Evolutionary conservation across 92 coral and sea anemone genomes (phyloP), one percentile per base, ranked within the genome.

Genomic region (Phenganax subtilis): DNA sequence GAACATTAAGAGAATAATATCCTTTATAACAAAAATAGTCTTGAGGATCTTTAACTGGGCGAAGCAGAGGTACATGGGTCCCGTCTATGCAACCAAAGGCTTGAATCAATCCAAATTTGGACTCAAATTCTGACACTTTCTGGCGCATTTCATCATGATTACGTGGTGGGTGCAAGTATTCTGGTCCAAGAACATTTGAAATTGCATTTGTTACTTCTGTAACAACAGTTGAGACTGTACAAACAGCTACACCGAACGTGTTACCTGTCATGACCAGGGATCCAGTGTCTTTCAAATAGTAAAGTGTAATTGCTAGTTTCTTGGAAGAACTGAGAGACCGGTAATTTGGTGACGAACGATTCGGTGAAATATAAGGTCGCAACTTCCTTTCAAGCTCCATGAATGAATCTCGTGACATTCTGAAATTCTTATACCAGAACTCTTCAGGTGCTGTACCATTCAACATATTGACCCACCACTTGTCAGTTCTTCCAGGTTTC

Each of bases 11-110:
- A 37, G 65, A 59, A 59, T 59, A 59, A 59, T 0, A 59, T 20
- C 16, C 25, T 59, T 59, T 59, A 20, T 59, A 59, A 59, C 65
- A 59, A 59, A 59, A 59, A 20, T 59, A 59, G 65, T 59, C 65
- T 20, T 59, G 65, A 14, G 65, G 65, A 59, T 59, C 65, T 59
- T 59, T 59, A 14, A 59, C 65, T 59, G 25, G 65, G 65, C 65
- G 7, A 59, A 14, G 65, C 25, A 59, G 65, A 6, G 65, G 65
- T 59, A 59, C 0, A 59, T 59, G 65, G n/a, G 65, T 59, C 0
- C 65, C 65, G 7, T 59, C 65, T 14, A 59, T 59, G 27, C 2
- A 59, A 59, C 65, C 65, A 20, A 59, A 59, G 16, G 65, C 65
- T 20, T 59, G 65, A 20, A 20, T 59, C 65, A 59, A 14, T 59